Evolutionary conservation across 2,888 invertebrate species (phyloP).

Genomic region (Syrphus vitripennis): DNA sequence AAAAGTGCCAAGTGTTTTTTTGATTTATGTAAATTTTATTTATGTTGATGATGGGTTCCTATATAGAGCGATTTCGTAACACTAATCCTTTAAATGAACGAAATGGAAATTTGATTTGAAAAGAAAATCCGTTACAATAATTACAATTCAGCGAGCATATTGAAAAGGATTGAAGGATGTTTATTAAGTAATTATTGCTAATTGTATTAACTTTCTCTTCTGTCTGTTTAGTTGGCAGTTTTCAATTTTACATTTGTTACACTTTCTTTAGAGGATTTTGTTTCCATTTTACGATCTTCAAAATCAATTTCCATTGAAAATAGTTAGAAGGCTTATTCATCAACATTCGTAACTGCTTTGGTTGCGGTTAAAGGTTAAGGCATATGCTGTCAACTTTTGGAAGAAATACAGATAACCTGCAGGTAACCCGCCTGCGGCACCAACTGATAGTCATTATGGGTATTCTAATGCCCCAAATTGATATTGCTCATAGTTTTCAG

Average conservation of each 20-base stretch:
- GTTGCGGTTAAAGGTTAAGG: no score
- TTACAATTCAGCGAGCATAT: neutral
- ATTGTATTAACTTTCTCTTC: neutral
- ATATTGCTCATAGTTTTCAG: no score
- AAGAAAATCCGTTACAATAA: neutral
- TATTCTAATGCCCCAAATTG: no score
- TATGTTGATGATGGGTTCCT: conserved; percentile 41
- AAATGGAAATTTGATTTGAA: neutral
- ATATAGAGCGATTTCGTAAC: neutral
- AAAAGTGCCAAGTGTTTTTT: conserved; percentile 49
- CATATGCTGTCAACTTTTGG: no score
- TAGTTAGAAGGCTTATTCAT: no score
- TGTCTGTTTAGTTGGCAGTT: neutral
- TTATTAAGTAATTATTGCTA: neutral
- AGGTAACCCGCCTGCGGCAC: no score
- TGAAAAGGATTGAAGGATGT: neutral
- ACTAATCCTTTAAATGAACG: neutral
- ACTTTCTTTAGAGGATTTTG: neutral
- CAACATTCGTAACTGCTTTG: no score
- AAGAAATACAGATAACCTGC: no score
- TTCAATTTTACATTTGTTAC: neutral
- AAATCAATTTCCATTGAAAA: no score
- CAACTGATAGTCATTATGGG: no score
- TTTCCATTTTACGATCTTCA: no score
- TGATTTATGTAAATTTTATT: conserved; percentile 66